These are phyloP conservation scores for Pheosia gnoma DNA, from an alignment of 2,888 invertebrate species.

Conservation along the genomic window DNA sequence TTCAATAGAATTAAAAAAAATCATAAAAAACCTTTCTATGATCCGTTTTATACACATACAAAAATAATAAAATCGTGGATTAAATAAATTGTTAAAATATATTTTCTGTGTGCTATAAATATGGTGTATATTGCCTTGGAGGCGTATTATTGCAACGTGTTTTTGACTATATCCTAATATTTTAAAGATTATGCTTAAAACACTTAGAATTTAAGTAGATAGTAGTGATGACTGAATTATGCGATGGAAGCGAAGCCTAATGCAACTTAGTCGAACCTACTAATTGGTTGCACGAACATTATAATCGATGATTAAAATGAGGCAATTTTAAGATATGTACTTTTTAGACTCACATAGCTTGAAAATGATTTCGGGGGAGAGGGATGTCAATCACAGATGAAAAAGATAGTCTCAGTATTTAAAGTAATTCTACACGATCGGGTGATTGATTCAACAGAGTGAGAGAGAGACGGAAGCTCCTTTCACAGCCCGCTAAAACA, in stretches of 20 bases:
- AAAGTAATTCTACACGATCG: background rate
- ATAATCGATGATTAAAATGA: constrained; percentile 26
- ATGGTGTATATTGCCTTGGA: constrained; percentile 59
- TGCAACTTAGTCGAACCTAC: constrained; percentile 18
- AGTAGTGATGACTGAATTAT: constrained; percentile 19
- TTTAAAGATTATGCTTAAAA: constrained; percentile 65
- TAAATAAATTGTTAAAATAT: constrained; percentile 62
- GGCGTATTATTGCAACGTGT: constrained; percentile 77
- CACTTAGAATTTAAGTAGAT: constrained; percentile 47
- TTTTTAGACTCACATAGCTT: constrained; percentile 23
- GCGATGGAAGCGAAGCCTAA: constrained; percentile 18
- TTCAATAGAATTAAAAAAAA: constrained; percentile 54
- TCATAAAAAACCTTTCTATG: constrained; percentile 51
- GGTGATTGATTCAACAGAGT: no score
- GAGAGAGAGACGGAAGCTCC: no score
- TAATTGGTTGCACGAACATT: constrained; percentile 26
- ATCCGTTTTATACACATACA: constrained; percentile 62
- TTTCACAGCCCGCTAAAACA: no score
- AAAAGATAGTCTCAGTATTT: background rate
- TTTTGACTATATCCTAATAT: constrained; percentile 62
- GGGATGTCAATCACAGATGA: background rate
- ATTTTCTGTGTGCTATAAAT: constrained; percentile 46
- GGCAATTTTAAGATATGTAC: constrained; percentile 36
- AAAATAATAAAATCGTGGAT: constrained; percentile 69
- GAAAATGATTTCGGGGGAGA: background rate